Evolutionary conservation across 37 sponge, comb jelly and placozoan species (phyloP), one percentile per base, ranked within the genome.

Genomic region (Aphrocallistes beatrix): DNA sequence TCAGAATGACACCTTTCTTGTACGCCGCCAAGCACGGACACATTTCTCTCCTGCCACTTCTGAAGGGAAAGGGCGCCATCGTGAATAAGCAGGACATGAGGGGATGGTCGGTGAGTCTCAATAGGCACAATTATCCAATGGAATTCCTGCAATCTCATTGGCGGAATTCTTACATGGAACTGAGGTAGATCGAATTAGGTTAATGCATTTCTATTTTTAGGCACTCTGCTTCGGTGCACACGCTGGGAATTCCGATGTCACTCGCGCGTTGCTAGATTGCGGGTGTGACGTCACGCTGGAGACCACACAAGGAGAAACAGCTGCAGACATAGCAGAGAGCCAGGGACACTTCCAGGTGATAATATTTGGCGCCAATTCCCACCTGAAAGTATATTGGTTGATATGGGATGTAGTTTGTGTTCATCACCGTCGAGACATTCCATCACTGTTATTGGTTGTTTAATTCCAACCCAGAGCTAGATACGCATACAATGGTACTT

Each of bases 51-150:
- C 89, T 83, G 34, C 36, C 81, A 30, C 51, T 87, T 0, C 86
- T 93, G 1, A 19, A 87, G 3, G 25, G 85, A 13, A 45, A 34
- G 30, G 84, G 84, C 17, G 87, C 88, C 37, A 88, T 88, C 51
- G 82, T 90, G 37, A 93, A 93, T 48, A 86, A 87, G 16, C 90
- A 91, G 84, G 94, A 93, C 60, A 49, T 23, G 0, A 37, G 88
- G 23, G 92, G 92, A 40, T 91, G 92, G 92, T 85, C 88, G 19
- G 91, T 87, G 85, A 85, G 88, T 82, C 23, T n/a, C n/a, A n/a
- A n/a, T n/a, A n/a, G n/a, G n/a, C 6, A 42, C 45, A 42, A 42
- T 16, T 42, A 42, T 6, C 6, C 45, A 13, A 42, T 42, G 6
- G 13, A 6, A 42, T 6, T 42, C 13, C 6, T 42, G 45, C 45